These are phyloP conservation scores for Bellardia bayeri DNA, from an alignment of 2,888 invertebrate species.

Conservation along the genomic window DNA sequence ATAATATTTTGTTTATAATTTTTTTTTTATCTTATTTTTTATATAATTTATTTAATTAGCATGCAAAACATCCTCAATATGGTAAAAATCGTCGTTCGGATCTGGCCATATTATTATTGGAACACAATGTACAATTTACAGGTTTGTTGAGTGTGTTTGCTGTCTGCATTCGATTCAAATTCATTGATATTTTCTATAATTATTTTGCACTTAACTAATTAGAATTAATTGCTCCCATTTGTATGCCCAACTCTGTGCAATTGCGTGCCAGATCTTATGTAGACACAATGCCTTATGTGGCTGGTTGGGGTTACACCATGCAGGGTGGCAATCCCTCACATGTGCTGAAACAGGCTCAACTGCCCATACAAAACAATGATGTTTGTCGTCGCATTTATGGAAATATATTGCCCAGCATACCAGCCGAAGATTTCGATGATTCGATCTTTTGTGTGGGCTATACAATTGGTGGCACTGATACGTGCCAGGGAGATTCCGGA, in stretches of 20 bases:
- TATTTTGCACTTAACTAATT: constrained; percentile 77
- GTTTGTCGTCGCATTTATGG: constrained; percentile 85
- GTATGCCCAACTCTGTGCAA: constrained; percentile 87
- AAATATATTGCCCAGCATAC: constrained; percentile 72
- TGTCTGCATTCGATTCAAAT: neutral
- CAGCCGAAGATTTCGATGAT: constrained; percentile 78
- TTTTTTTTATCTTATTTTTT: constrained; percentile 21
- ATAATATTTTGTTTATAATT: neutral
- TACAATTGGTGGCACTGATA: constrained; percentile 78
- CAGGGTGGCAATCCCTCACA: constrained; percentile 87
- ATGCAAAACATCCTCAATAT: constrained; percentile 76
- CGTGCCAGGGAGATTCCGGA: constrained; percentile 81
- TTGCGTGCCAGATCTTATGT: constrained; percentile 86
- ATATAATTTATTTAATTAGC: constrained; percentile 65
- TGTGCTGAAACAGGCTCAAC: constrained; percentile 87
- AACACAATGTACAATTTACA: constrained; percentile 85
- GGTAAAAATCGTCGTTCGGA: constrained; percentile 87
- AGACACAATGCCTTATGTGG: constrained; percentile 87
- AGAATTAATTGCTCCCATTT: constrained; percentile 89
- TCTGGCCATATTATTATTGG: constrained; percentile 89
- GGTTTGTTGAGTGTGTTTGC: constrained; percentile 82
- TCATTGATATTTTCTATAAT: constrained; percentile 24
- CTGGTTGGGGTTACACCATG: constrained; percentile 85
- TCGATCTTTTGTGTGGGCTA: constrained; percentile 79
- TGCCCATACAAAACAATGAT: constrained; percentile 88